phyloP scores from a whole-genome alignment of 2,113 vertebrate species.

The Columba janthina region DNA sequence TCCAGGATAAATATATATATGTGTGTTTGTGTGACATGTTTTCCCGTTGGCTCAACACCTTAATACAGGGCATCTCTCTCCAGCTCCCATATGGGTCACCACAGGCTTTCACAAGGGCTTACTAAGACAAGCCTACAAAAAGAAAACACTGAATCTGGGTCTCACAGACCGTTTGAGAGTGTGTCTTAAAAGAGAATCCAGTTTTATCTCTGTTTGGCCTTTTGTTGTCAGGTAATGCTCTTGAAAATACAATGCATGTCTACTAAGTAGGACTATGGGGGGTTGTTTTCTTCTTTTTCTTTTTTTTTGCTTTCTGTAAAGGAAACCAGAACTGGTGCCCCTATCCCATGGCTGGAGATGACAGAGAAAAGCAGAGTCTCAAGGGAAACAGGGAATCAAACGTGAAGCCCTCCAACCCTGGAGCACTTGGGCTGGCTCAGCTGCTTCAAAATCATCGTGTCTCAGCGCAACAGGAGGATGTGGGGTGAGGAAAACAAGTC shows the following conservation, averaged over 20 bases:
- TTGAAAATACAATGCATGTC: not conserved
- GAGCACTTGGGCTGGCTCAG: not conserved
- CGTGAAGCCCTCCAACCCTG: not conserved
- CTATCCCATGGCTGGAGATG: not conserved
- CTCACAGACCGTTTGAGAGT: not conserved
- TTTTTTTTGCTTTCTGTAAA: not conserved
- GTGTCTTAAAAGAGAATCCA: not conserved
- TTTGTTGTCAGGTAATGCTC: not conserved
- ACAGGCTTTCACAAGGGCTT: not conserved
- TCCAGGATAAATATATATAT: not conserved
- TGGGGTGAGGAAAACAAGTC: not conserved
- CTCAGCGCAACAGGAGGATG: not conserved
- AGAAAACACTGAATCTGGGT: not conserved
- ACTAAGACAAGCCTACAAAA: not conserved
- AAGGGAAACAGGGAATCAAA: not conserved
- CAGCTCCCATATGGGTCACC: conserved; percentile 42
- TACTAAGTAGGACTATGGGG: fast-evolving
- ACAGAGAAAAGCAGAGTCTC: not conserved
- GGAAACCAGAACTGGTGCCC: not conserved
- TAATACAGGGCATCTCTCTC: not conserved
- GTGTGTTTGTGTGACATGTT: not conserved
- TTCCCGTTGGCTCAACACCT: conserved; percentile 9
- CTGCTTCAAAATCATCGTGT: not conserved
- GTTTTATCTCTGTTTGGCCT: not conserved
- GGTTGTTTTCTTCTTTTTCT: not conserved